Evolutionary conservation across 1,140 invertebrate species (phyloP).

Genomic region (Kradibia gibbosae): DNA sequence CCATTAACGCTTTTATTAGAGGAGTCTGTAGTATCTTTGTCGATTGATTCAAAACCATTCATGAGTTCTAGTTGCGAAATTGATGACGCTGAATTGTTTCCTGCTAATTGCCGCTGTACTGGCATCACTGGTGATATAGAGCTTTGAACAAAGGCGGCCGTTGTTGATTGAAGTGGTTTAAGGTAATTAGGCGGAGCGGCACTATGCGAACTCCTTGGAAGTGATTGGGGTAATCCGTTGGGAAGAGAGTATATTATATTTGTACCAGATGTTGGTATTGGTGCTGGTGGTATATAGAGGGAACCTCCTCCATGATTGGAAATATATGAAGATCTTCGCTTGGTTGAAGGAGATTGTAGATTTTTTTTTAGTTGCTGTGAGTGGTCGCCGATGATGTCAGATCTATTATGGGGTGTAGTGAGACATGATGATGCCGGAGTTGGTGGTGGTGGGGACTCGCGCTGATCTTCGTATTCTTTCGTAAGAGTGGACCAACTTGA

Average conservation of each 20-base stretch:
- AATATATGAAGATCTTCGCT: slow-evolving; percentile 61
- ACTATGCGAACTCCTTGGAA: slow-evolving; percentile 71
- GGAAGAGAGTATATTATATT: slow-evolving; percentile 70
- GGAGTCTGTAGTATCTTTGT: slow-evolving; percentile 10
- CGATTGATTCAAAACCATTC: slow-evolving; percentile 45
- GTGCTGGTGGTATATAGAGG: slow-evolving; percentile 74
- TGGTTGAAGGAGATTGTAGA: slow-evolving; percentile 55
- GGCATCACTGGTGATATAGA: slow-evolving; percentile 52
- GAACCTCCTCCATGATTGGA: slow-evolving; percentile 73
- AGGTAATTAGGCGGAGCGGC: slow-evolving; percentile 66
- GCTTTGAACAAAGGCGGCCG: slow-evolving; percentile 60
- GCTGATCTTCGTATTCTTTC: slow-evolving; percentile 64
- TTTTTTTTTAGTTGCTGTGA: slow-evolving; percentile 42
- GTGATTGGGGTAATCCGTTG: slow-evolving; percentile 70
- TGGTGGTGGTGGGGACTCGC: slow-evolving; percentile 67
- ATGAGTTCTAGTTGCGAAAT: slow-evolving; percentile 36
- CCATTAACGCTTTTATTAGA: neutral
- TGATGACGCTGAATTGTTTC: neutral
- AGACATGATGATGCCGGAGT: slow-evolving; percentile 62
- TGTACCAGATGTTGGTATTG: slow-evolving; percentile 69
- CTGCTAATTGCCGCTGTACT: slow-evolving; percentile 45
- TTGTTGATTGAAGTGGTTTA: slow-evolving; percentile 55
- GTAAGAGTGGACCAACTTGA: slow-evolving; percentile 52
- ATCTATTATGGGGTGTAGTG: slow-evolving; percentile 44
- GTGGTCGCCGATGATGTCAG: slow-evolving; percentile 54